Percentiles rank a stretch among this genome's conserved stretches.
Evolutionary conservation across 2,888 invertebrate species (phyloP).

Genomic region (Phania funesta): DNA sequence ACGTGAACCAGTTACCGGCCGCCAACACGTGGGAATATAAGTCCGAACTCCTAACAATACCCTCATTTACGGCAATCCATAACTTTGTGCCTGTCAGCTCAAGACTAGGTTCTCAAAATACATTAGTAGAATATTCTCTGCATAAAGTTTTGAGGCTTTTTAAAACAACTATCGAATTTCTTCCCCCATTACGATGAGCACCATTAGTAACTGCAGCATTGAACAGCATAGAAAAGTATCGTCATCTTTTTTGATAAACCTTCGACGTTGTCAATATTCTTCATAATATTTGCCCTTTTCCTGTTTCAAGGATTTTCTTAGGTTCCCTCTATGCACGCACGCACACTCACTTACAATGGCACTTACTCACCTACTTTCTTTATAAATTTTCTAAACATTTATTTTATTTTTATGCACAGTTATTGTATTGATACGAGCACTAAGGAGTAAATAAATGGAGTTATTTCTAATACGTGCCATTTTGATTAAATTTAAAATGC

Average conservation of each 20-base stretch:
- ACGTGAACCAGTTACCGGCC: too few relatives aligned
- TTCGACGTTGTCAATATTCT: constrained; percentile 1
- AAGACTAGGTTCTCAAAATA: too few relatives aligned
- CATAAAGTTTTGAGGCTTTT: neutral
- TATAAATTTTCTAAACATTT: constrained; percentile 11
- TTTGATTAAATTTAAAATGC: neutral
- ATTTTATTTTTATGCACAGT: neutral
- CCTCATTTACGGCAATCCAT: too few relatives aligned
- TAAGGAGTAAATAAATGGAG: neutral
- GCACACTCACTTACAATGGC: neutral
- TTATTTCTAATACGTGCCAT: neutral
- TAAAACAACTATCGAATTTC: neutral
- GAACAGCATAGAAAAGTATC: neutral
- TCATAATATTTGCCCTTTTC: neutral
- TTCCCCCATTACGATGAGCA: neutral
- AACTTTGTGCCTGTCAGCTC: too few relatives aligned
- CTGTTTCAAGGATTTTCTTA: neutral
- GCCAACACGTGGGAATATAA: too few relatives aligned
- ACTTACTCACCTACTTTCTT: too few relatives aligned
- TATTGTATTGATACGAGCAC: neutral
- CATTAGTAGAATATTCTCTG: too few relatives aligned
- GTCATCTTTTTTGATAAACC: neutral
- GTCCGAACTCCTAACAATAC: too few relatives aligned
- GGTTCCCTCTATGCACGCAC: neutral
- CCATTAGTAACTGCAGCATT: neutral